A percentile compares a stretch with the other conserved stretches of the same genome.
Conservation (phyloP, 2,113 vertebrate genomes). For the Dasyprocta punctata region DNA sequence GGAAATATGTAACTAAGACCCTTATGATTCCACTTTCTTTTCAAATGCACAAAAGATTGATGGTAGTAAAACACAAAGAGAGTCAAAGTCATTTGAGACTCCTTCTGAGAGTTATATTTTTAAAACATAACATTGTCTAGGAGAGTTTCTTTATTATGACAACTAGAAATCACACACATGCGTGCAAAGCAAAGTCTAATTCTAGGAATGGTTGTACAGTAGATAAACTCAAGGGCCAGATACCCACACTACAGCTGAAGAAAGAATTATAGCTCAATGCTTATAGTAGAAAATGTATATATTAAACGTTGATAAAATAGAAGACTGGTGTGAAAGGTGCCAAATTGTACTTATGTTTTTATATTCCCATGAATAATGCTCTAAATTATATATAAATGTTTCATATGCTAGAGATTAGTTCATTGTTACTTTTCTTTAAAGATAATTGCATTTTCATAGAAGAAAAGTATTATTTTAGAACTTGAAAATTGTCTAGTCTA, state of each 20-base stretch:
- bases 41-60: not conserved
- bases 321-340: constrained; percentile 50
- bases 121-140: not conserved
- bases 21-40: not conserved
- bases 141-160: not conserved
- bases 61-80: not conserved
- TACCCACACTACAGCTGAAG: not conserved
- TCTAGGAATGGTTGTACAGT: not conserved
- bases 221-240: constrained; percentile 27
- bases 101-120: not conserved
- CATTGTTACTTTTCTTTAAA: constrained; percentile 51
- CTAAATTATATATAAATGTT: constrained; percentile 64
- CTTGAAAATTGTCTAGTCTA: constrained; percentile 1
- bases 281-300: constrained; percentile 45
- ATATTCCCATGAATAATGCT: constrained; percentile 32
- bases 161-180: not conserved
- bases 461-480: constrained; percentile 40
- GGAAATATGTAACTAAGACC: not conserved
- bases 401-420: constrained; percentile 55
- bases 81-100: not conserved
- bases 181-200: not conserved
- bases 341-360: constrained; percentile 49
- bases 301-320: constrained; percentile 30
- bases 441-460: constrained; percentile 45
- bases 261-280: constrained; percentile 24